Percentiles rank a stretch among this genome's conserved stretches.
Evolutionary conservation across 2,797 vertebrate genomes (phyloP).

Genomic region (Semaprochilodus insignis): DNA sequence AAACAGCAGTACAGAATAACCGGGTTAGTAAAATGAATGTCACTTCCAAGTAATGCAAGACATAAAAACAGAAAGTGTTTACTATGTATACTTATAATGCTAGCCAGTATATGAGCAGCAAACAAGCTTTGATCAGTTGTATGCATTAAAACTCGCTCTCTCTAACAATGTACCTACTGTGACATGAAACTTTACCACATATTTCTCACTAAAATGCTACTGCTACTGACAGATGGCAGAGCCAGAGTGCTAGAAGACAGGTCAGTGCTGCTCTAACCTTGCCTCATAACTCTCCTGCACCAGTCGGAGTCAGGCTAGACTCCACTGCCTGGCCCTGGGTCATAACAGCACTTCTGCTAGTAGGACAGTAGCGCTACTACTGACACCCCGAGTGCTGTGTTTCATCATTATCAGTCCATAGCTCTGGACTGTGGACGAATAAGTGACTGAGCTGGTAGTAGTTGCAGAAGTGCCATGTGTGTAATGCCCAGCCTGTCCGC

Average conservation of each 20-base stretch:
- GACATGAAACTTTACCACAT: not conserved
- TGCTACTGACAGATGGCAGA: not conserved
- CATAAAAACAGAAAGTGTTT: no score
- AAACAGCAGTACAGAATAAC: no score
- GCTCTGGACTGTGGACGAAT: conserved; percentile 21
- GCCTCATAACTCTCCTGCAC: not conserved
- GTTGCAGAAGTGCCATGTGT: conserved; percentile 1
- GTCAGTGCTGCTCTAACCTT: not conserved
- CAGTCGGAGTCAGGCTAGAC: conserved; percentile 11
- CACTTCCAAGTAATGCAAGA: no score
- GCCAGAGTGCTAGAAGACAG: not conserved
- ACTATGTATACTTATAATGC: no score
- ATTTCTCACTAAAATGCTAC: not conserved
- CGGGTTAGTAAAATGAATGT: no score
- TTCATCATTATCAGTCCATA: conserved; percentile 24
- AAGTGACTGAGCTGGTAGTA: conserved; percentile 21
- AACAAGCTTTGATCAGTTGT: no score
- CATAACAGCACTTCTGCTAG: conserved; percentile 8
- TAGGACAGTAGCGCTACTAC: conserved; percentile 10
- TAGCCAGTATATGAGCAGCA: no score
- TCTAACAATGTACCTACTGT: not conserved
- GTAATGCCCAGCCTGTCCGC: conserved; percentile 47
- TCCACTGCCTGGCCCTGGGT: conserved; percentile 15
- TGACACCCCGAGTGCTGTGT: conserved; percentile 12
- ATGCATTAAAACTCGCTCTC: not conserved